Percentiles rank a stretch among this genome's conserved stretches.
Conservation (phyloP, 2,113 vertebrate species). For the human region DNA sequence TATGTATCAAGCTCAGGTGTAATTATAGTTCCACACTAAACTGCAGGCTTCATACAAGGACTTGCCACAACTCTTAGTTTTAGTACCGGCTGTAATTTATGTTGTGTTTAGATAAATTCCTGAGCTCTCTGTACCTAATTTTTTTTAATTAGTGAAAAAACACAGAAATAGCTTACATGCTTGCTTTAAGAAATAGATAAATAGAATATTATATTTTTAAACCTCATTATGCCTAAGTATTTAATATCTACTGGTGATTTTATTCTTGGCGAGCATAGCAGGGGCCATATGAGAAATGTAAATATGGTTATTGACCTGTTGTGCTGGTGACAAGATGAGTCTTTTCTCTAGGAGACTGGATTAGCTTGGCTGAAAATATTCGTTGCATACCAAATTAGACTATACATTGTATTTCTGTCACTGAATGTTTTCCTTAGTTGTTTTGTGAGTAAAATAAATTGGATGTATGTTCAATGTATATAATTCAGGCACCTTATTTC, state of each 20-base stretch:
- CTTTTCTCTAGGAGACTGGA: constrained; percentile 11
- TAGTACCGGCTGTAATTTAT: neutral
- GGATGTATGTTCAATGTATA: constrained; percentile 51
- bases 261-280: neutral
- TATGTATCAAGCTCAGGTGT: neutral
- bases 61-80: neutral
- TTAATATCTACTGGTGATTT: constrained; percentile 37
- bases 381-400: constrained; percentile 58
- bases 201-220: constrained; percentile 27
- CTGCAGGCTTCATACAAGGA: neutral
- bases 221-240: neutral
- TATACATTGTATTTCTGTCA: constrained; percentile 68
- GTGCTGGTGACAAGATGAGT: constrained; percentile 51
- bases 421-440: constrained; percentile 39
- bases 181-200: constrained; percentile 29
- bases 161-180: neutral
- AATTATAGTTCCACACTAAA: neutral
- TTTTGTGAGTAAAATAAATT: constrained; percentile 70
- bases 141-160: constrained; percentile 14
- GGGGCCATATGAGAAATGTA: constrained; percentile 17
- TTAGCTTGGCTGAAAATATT: constrained; percentile 47
- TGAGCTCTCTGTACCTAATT: neutral
- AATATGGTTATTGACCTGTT: constrained; percentile 64
- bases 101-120: neutral
- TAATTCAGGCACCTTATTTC: constrained; percentile 54